phyloP scores from a whole-genome alignment of 2,113 vertebrate species.

The Esox niger region DNA sequence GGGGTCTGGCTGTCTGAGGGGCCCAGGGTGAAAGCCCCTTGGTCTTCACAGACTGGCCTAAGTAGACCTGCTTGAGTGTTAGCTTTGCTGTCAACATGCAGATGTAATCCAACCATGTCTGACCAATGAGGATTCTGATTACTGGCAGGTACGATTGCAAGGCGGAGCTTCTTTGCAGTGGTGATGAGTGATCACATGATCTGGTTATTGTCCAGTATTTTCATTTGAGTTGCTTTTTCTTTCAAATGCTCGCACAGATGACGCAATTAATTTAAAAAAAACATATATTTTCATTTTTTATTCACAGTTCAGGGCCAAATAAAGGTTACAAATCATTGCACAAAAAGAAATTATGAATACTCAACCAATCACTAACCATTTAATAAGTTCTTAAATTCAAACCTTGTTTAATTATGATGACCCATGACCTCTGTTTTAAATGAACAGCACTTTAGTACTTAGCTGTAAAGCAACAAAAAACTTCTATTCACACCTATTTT shows the following conservation, averaged over 20 bases:
- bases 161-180: neutral
- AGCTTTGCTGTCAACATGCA: too few relatives aligned
- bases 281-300: neutral
- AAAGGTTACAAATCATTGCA: neutral
- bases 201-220: neutral
- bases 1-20: too few relatives aligned
- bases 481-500: slow-evolving; percentile 9
- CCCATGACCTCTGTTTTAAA: slow-evolving; percentile 7
- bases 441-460: slow-evolving; percentile 48
- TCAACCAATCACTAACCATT: too few relatives aligned
- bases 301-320: slow-evolving; percentile 1
- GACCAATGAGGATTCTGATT: too few relatives aligned
- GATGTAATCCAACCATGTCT: too few relatives aligned
- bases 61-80: too few relatives aligned
- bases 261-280: too few relatives aligned
- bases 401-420: too few relatives aligned
- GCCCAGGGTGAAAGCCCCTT: too few relatives aligned
- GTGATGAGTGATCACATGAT: neutral
- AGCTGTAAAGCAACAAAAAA: slow-evolving; percentile 37
- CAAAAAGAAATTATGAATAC: neutral
- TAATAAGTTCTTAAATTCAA: too few relatives aligned
- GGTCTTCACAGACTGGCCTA: too few relatives aligned
- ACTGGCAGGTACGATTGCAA: too few relatives aligned
- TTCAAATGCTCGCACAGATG: neutral
- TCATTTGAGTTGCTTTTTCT: neutral